These are phyloP conservation scores for Hypomecis punctinalis DNA, from an alignment of 2,888 invertebrate species.

Conservation along the genomic window DNA sequence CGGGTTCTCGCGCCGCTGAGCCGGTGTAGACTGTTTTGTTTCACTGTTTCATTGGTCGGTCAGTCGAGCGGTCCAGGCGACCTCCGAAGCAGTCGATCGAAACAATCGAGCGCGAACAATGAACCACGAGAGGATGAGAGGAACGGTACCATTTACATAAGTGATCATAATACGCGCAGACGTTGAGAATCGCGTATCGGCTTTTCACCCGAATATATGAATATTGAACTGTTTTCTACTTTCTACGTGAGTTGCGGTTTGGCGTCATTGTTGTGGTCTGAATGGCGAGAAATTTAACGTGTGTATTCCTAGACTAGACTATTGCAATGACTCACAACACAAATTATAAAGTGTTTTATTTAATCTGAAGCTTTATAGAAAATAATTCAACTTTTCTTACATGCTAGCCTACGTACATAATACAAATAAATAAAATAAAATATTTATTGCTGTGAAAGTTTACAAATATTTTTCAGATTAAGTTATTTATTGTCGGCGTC, in stretches of 20 bases:
- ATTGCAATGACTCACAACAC: no score
- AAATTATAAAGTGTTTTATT: no score
- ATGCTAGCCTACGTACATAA: no score
- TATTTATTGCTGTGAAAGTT: no score
- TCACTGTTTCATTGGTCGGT: conserved; percentile 41
- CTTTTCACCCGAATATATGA: conserved; percentile 6
- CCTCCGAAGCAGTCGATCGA: conserved; percentile 55
- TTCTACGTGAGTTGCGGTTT: background rate
- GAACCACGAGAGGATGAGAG: conserved; percentile 54
- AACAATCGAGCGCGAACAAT: conserved; percentile 60
- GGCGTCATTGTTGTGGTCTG: no score
- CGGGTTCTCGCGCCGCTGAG: conserved; percentile 76
- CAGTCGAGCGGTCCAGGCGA: conserved; percentile 31
- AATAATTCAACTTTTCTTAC: no score
- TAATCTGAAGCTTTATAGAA: no score
- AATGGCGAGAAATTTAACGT: no score
- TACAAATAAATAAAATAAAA: no score
- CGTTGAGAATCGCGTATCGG: conserved; percentile 10
- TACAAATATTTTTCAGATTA: no score
- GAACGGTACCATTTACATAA: conserved; percentile 59
- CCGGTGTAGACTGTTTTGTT: conserved; percentile 68
- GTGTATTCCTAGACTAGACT: no score
- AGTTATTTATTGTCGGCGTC: no score
- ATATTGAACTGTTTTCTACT: background rate
- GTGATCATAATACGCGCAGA: conserved; percentile 33